These are phyloP conservation scores for Natator depressus DNA, from an alignment of 2,113 vertebrate species.

Conservation along the genomic window DNA sequence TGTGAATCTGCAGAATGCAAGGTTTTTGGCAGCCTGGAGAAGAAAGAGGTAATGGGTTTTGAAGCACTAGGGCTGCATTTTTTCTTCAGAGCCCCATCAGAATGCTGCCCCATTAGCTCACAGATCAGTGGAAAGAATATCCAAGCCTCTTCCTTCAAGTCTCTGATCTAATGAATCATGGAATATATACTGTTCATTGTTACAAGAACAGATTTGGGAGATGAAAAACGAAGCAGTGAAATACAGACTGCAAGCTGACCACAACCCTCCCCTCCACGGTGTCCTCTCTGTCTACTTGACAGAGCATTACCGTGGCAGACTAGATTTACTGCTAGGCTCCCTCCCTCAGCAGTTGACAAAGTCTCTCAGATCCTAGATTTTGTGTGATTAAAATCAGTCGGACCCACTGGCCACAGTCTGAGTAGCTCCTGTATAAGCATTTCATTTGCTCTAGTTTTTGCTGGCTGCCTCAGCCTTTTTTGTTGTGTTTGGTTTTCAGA, in stretches of 20 bases:
- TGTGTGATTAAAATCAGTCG: accelerated
- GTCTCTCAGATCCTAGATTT: accelerated
- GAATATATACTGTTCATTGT: accelerated
- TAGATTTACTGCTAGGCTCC: accelerated
- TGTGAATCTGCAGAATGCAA: no score
- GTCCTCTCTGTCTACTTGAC: accelerated
- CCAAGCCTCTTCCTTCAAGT: background rate
- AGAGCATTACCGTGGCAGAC: accelerated
- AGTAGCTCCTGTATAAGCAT: background rate
- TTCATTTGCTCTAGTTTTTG: background rate
- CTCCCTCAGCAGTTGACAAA: accelerated
- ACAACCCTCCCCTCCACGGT: accelerated
- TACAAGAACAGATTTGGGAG: accelerated
- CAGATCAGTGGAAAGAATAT: background rate
- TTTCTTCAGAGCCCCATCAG: background rate
- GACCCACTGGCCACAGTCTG: accelerated
- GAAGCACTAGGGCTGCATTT: background rate
- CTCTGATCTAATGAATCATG: background rate
- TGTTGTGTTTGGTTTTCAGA: background rate
- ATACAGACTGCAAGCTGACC: background rate
- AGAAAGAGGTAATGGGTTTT: background rate
- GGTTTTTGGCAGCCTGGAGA: background rate
- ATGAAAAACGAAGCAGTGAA: background rate
- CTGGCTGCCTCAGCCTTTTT: background rate
- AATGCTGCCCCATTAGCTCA: background rate